Base-by-base conservation (phyloP, 1,140 invertebrate species). In the Chionoecetes opilio region DNA sequence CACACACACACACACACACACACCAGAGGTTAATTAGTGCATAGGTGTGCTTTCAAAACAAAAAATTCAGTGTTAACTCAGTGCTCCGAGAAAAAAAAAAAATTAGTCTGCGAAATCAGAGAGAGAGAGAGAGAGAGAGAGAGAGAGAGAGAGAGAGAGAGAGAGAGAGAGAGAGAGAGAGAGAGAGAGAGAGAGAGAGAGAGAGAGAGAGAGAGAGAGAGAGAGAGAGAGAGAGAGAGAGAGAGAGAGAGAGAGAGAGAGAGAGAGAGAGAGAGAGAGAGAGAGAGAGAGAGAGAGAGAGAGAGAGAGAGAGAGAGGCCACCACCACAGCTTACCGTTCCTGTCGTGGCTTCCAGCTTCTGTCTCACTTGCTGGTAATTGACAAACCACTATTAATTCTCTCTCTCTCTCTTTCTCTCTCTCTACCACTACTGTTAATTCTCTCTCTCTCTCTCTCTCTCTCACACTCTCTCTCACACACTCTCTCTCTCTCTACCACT, bases 291-390 rank as follows among this genome's bases (percentile, higher is more conserved):
- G 34, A 89, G 31, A 41, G 87, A 89, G 35, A 89, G 41, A 38
- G 41, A 38, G 37, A 89, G 41, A 89, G 41, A 38, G 37, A 89
- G 35, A 92, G 53, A 82, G 29, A 38, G 29, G 63, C 26, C 21
- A 17, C 32, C 84, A 85, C 85, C 31, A 38, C 85, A 46, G 96
- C 85, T 96, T 92, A 95, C 93, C 89, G 92, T 92, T 46, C 96
- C 93, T 17, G 93, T 96, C 6, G 95, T 96, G 38, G 91, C 87
- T 87, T 95, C 95, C 90, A 96, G 94, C 93, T 96, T 96, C 92
- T 96, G 95, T 37, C 93, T 92, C 94, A 96, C 93, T 95, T 96
- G 95, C 94, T 92, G 92, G 53, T 75, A 34, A 41, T 35, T n/a
- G 86, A 88, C 84, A 95, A 88, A 92, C 41, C 34, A 85, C 89